Evolutionary conservation across 1,140 invertebrate species (phyloP), one percentile per base, ranked within the genome.

Genomic region (Drosophila sp.): DNA sequence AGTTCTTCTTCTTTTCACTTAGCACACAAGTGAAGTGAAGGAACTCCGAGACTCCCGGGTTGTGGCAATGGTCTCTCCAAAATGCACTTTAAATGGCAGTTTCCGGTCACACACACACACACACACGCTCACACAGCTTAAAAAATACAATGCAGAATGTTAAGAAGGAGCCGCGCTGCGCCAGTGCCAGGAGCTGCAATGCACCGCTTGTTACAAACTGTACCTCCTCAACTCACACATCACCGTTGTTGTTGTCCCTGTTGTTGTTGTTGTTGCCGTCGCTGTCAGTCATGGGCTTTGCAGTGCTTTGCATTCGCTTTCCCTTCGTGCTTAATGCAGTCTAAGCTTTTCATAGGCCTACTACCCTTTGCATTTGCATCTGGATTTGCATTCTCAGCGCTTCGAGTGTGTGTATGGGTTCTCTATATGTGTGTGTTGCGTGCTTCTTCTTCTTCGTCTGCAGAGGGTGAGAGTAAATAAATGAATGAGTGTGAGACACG

Each of bases 11-110:
- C 76, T 67, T 87, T 86, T 87, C 82, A 82, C 79, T 82, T 82
- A 69, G 47, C 71, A 76, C 82, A 76, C 72, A 75, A 80, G 79
- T 81, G 65, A 85, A 78, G 81, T 70, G 80, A 72, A 82, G 79
- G 58, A 72, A 76, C 80, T 58, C 58, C 63, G 55, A 44, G 64
- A 50, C 44, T 50, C 50, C 33, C 64, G 61, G n/a, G 66, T 50
- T 69, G 17, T 17, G 74, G 70, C 74, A 79, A 72, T 75, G 64
- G 67, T 70, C 63, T 76, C 80, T 81, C 76, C 74, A 87, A 90
- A 90, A 90, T 90, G 87, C 87, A 90, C 87, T 90, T 91, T 91
- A 91, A 91, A 91, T 91, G 90, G 82, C 85, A 91, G 85, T 91
- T 91, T 91, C 90, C 90, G 90, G 90, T 91, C 90, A 78, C 90